Conservation (phyloP, 2,113 vertebrate genomes). For the Hyperopisus bebe region DNA sequence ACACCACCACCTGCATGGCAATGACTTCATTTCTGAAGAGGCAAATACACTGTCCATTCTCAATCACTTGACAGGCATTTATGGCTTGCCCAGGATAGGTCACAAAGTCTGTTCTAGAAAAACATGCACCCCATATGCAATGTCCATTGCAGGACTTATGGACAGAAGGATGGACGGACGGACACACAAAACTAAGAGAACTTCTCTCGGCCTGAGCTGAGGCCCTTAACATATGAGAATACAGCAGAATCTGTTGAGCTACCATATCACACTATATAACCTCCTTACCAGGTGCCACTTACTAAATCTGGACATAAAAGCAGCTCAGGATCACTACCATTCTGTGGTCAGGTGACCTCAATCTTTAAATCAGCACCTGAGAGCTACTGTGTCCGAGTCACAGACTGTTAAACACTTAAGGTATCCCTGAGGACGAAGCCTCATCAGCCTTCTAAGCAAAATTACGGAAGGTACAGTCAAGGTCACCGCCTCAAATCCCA, state of each 20-base stretch:
- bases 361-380: background rate
- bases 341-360: background rate
- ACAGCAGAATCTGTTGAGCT: background rate
- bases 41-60: background rate
- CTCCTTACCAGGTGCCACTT: background rate
- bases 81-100: background rate
- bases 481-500: background rate
- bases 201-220: background rate
- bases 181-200: background rate
- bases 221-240: background rate
- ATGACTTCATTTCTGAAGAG: background rate
- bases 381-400: background rate
- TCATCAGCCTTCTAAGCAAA: background rate
- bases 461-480: background rate
- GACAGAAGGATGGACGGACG: background rate
- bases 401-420: background rate
- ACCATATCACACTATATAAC: background rate
- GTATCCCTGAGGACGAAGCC: background rate
- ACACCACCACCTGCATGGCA: background rate
- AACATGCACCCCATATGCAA: background rate
- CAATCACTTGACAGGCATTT: background rate
- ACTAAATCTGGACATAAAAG: background rate
- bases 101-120: background rate
- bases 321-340: background rate
- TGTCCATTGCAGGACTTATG: background rate